These are phyloP conservation scores for Brenthis daphne DNA, from an alignment of 2,888 invertebrate genomes.

Conservation along the genomic window DNA sequence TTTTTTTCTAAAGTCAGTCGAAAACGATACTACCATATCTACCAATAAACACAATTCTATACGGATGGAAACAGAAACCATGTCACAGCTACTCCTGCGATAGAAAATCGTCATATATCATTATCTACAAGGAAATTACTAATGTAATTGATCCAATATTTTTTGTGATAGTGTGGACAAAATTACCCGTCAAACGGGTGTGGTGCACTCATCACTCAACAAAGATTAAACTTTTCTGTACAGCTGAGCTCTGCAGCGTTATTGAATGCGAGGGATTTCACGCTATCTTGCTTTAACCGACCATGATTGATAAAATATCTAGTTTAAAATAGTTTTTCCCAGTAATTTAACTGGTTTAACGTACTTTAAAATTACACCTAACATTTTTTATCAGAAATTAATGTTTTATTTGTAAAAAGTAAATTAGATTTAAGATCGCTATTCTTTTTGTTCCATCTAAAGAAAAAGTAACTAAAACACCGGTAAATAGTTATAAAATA, in stretches of 20 bases:
- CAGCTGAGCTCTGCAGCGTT: slow-evolving; percentile 53
- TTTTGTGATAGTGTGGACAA: slow-evolving; percentile 26
- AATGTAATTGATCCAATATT: slow-evolving; percentile 18
- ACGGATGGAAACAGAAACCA: no score
- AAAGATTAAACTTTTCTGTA: slow-evolving; percentile 62
- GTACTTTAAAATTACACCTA: no score
- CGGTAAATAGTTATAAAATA: no score
- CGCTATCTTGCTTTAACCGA: slow-evolving; percentile 41
- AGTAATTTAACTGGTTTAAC: not conserved
- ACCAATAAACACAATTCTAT: no score
- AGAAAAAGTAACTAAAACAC: no score
- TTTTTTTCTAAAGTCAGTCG: no score
- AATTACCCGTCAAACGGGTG: slow-evolving; percentile 48
- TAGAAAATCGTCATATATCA: not conserved
- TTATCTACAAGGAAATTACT: not conserved
- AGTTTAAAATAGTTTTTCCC: not conserved
- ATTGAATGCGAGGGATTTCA: slow-evolving; percentile 52
- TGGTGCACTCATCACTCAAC: slow-evolving; percentile 63
- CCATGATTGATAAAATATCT: slow-evolving; percentile 33
- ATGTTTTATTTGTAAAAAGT: no score
- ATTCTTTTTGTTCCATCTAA: no score
- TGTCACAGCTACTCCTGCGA: not conserved
- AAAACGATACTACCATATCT: no score
- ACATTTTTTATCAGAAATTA: no score
- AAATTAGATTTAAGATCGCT: no score